phyloP scores from a whole-genome alignment of 2,888 invertebrate genomes.

The Chironomus tentans region DNA sequence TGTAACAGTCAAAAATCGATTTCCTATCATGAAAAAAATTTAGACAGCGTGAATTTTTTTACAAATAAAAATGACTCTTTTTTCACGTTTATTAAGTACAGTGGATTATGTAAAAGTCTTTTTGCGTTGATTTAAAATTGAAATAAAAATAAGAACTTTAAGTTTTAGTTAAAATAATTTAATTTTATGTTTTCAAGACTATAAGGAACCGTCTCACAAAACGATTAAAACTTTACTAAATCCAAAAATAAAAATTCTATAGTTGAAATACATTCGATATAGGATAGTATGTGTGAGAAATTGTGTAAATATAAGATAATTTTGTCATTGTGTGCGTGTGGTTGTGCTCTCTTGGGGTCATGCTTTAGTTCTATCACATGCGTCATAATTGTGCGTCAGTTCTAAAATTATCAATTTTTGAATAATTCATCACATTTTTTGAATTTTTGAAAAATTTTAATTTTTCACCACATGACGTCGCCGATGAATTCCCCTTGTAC shows the following conservation, averaged over 20 bases:
- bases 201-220: neutral
- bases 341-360: neutral
- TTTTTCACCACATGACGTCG: neutral
- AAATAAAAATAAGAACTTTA: neutral
- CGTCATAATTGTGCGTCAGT: neutral
- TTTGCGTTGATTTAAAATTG: neutral
- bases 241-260: constrained; percentile 15
- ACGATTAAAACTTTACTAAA: constrained; percentile 20
- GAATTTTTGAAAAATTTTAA: neutral
- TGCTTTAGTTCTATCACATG: neutral
- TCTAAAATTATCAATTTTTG: neutral
- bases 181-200: neutral
- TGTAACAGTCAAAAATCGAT: neutral
- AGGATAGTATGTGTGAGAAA: neutral
- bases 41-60: too few species aligned
- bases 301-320: neutral
- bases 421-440: neutral
- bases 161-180: neutral
- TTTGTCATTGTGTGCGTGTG: neutral
- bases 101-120: neutral
- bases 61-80: neutral
- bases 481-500: neutral
- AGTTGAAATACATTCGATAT: neutral
- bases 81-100: neutral
- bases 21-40: neutral